Base-by-base conservation (phyloP, 2,888 invertebrate species). In the Stenolophus ochropezus region DNA sequence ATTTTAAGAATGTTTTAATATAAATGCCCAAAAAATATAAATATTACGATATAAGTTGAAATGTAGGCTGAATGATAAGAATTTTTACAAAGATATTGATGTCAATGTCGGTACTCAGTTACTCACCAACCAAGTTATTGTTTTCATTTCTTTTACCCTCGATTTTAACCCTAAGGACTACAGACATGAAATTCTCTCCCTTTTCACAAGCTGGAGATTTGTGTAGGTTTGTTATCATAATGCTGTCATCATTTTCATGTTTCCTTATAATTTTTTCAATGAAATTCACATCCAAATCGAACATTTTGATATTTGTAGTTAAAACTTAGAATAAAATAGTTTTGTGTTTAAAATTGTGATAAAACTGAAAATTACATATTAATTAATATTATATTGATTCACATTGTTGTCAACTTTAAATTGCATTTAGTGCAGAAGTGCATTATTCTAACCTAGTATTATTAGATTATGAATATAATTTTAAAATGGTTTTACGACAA, bases 171-270 rank as follows among this genome's bases (percentile, higher is more conserved):
- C 83, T 82, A 53, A 82, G 76, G n/a, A 83, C 84, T 33, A 82
- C 82, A 0, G 85, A 84, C 51, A 83, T 83, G 49, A 84, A 85
- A 81, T 84, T 84, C 18, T 83, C 82, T 27, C 84, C 85, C 23
- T 82, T 84, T 47, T 82, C 83, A 47, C 83, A 77, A 1, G 84
- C 85, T 20, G 81, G 81, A 14, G 20, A 21, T n/a, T 47, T 47
- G 21, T 21, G 47, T 1, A 76, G 27, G 11, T 76, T 51, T 27
- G 71, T 51, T 25, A 71, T 71, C 23, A 42, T 1, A 2, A 79
- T 73, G 8, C 74, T 65, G 33, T 75, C 73, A 74, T 84, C 82
- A 20, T 77, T 56, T 69, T 84, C 82, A 74, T 82, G 47, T 58
- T 80, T 58, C 23, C 81, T 65, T 14, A 84, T 74, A 27, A 84